Evolutionary conservation across 2,113 vertebrate genomes (phyloP).

Genomic region (Pangasianodon hypophthalmus): DNA sequence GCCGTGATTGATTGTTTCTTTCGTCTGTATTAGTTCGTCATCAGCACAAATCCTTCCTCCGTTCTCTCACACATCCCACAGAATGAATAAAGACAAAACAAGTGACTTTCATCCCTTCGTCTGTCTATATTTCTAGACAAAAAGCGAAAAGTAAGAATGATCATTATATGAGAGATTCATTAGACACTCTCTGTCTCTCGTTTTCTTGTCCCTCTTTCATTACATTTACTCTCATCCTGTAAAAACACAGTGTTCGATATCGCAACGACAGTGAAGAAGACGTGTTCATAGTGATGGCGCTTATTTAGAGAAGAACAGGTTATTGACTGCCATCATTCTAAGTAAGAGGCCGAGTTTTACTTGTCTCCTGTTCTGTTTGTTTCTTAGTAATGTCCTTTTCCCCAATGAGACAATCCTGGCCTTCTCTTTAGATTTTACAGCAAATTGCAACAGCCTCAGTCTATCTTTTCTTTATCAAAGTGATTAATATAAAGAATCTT

Average conservation of each 20-base stretch:
- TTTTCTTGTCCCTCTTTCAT: constrained; percentile 4
- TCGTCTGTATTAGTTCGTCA: constrained; percentile 10
- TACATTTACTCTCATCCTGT: background rate
- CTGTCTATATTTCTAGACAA: background rate
- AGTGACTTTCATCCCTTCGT: background rate
- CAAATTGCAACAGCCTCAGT: background rate
- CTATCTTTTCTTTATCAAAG: background rate
- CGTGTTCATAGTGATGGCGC: background rate
- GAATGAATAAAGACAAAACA: constrained; percentile 7
- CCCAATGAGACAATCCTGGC: background rate
- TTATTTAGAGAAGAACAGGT: too few relatives aligned
- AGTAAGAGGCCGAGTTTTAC: background rate
- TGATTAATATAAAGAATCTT: background rate
- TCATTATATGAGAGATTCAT: background rate
- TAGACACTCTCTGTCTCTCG: background rate
- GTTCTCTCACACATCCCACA: background rate
- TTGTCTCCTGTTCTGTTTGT: background rate
- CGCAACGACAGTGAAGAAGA: background rate
- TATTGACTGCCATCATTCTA: background rate
- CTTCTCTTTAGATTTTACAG: background rate
- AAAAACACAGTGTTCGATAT: background rate
- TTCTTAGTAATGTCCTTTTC: background rate
- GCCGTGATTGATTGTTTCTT: constrained; percentile 7
- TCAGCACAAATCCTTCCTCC: background rate
- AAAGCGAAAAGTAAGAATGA: background rate